Base-by-base conservation (phyloP, 2,797 vertebrate genomes). In the Acanthopagrus latus region DNA sequence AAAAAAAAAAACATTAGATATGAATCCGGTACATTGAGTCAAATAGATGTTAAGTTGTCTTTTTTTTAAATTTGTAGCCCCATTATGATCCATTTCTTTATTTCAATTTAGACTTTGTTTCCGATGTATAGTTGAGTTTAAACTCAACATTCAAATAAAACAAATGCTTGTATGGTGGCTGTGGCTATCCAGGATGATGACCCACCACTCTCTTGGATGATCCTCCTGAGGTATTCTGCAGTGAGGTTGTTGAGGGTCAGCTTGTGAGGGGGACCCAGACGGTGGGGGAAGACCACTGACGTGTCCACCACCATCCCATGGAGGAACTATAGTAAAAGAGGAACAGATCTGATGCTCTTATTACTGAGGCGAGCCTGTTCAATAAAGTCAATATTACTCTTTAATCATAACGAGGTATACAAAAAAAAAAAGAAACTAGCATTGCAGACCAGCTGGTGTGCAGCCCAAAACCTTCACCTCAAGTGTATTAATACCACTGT, bases 161-260 rank as follows among this genome's bases (percentile, higher is more conserved):
- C 6, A 55, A 17, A 59, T 16, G 55, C 12, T 64, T 46, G 13
- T 55, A 14, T 5, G 23, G 54, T 56, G 73, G 74, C 52, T 76
- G 80, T 58, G 52, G 64, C 72, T 78, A 52, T 78, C 74, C 76
- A 38, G 2, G 14, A 82, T 2, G 18, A 82, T 2, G 18, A 92
- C 96, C 92, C 96, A 96, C 96, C 96, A 71, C 95, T 94, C 76
- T 96, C 95, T 79, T 96, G 95, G 88, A 94, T 92, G 86, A 97
- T 96, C 86, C 92, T 95, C 72, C 86, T 86, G 20, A 97, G 94
- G 86, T 95, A 84, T 59, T 97, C 96, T 38, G 96, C 92, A 3
- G 93, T 94, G 62, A 97, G 92, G 65, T 72, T 94, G 82, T 90
- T 89, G 64, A 97, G 94, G 38, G 92, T 85, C 89, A 93, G 91